A percentile compares a stretch with the other conserved stretches of the same genome.
Conservation (phyloP, 2,113 vertebrate species). For the Pelecanus crispus region DNA sequence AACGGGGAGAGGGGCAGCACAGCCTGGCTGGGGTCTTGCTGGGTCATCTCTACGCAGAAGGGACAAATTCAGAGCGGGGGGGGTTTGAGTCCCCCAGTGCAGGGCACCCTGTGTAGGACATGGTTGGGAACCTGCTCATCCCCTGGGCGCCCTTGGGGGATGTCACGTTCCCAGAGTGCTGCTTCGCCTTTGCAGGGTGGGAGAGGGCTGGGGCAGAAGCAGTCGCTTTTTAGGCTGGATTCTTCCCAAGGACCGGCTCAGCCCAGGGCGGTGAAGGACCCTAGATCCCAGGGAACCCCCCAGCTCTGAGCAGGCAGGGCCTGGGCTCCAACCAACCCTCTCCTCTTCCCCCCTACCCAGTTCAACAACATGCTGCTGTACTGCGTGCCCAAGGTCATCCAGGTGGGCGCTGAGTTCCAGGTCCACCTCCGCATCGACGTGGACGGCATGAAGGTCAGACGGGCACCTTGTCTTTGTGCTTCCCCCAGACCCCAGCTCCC, state of each 20-base stretch:
- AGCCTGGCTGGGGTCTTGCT: not conserved
- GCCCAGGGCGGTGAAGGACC: not conserved
- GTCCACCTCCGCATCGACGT: constrained; percentile 70
- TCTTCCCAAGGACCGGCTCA: not conserved
- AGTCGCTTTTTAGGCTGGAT: not conserved
- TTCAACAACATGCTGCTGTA: constrained; percentile 82
- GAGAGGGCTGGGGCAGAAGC: not conserved
- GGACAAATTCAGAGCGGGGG: not conserved
- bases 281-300: not conserved
- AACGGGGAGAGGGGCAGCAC: not conserved
- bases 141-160: not conserved
- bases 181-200: not conserved
- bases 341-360: constrained; percentile 8
- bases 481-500: not conserved
- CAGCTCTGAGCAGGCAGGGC: not conserved
- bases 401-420: constrained; percentile 74
- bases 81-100: not conserved
- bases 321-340: not conserved
- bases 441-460: constrained; percentile 74
- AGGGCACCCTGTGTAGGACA: not conserved
- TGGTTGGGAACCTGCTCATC: not conserved
- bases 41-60: not conserved
- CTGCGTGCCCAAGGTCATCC: constrained; percentile 76
- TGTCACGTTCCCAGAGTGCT: rapidly evolving
- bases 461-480: not conserved